Base-by-base conservation (phyloP, 2,113 vertebrate species). In the Misgurnus mizolepis region DNA sequence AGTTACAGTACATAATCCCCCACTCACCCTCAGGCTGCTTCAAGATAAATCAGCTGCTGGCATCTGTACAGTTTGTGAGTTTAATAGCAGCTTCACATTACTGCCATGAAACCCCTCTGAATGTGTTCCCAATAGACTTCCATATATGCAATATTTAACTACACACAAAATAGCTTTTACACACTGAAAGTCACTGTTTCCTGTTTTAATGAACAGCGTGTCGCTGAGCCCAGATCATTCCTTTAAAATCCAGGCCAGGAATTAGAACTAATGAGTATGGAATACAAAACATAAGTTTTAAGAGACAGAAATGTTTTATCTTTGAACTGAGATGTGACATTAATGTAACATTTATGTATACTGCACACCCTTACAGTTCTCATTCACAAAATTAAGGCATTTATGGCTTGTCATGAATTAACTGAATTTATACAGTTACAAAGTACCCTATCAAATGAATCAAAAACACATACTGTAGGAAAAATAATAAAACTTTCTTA, bases 1-100 rank as follows among this genome's bases (percentile, higher is more conserved):
- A 62, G 62, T 75, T 62, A 75, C n/a, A n/a, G n/a, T n/a, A n/a
- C 43, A 75, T 49, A 49, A 62, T 11, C 18, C 58, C 50, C 39
- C 9, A 60, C 40, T 22, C 41, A 11, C n/a, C 71, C 56, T 62
- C 41, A 0, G 68, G 68, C 50, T 39, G 49, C 27, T 11, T n/a
- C 2, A 10, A 34, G 4, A 49, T 62, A 47, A 12, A 34, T 34
- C 10, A 45, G 56, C 7, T 3, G 2, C 41, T 45, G 11, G 53
- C 53, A 58, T 58, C 39, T 43, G 53, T 1, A 43, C 43, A 34
- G 27, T 34, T 34, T 34, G 27, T 34, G 27, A 34, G 27, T 34
- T 34, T 34, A 34, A 34, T 34, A 34, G 27, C 27, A 34, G 27
- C 27, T 34, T 34, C 27, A 34, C 27, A 34, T 34, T 34, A 34